These are phyloP conservation scores for Rhinella marina DNA, from an alignment of 2,797 vertebrate genomes.

Conservation along the genomic window DNA sequence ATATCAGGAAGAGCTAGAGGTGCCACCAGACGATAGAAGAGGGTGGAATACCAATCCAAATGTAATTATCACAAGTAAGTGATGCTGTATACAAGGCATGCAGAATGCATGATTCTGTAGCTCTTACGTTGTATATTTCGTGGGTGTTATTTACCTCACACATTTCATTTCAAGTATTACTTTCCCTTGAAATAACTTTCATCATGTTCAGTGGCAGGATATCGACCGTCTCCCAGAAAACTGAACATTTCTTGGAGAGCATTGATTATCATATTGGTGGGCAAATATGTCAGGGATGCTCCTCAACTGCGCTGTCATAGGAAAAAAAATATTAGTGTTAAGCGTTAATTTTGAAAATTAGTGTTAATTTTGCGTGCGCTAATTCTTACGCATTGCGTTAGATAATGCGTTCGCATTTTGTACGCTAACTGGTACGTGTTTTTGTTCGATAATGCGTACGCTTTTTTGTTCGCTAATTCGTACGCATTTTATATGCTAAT, in stretches of 20 bases:
- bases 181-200: neutral
- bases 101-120: neutral
- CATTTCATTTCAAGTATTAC: neutral
- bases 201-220: neutral
- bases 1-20: neutral
- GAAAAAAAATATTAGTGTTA: neutral
- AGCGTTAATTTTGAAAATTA: too few species aligned
- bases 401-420: too few species aligned
- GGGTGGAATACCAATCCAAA: neutral
- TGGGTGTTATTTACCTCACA: neutral
- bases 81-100: neutral
- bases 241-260: neutral
- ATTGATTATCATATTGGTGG: neutral
- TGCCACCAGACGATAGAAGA: neutral
- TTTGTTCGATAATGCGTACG: too few species aligned
- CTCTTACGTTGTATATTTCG: neutral
- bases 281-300: neutral
- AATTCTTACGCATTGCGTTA: too few species aligned
- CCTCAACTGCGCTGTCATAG: neutral
- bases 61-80: neutral
- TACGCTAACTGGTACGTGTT: too few species aligned
- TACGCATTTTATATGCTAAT: too few species aligned
- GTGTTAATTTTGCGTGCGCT: too few species aligned
- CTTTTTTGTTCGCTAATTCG: too few species aligned
- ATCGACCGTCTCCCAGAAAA: neutral